Evolutionary conservation across 2,888 invertebrate genomes (phyloP), one percentile per base, ranked within the genome.

Genomic region (Salticus scenicus): DNA sequence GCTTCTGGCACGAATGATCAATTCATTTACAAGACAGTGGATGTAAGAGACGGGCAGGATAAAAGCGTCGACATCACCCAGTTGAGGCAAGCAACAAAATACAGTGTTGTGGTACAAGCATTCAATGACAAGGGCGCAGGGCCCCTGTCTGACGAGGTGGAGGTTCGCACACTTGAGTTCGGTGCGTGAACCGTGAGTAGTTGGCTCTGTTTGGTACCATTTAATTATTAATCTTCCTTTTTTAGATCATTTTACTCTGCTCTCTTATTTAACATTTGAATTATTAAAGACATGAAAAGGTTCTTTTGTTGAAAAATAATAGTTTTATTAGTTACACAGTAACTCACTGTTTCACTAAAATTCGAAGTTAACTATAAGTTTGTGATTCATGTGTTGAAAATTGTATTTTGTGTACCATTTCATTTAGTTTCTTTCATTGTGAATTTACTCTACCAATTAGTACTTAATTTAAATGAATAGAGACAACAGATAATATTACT

Each of bases 51-150:
- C 8, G 64, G 76, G 0, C 81, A 83, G 33, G 78, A 87, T 63
- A 30, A 86, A 14, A 87, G 86, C 67, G 81, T 78, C 12, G 87
- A 86, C 14, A 70, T 89, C 33, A 84, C 80, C 14, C 69, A 81
- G 31, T 72, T 89, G 10, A 31, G 82, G 12, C 70, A 77, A 33
- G 80, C 88, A 1, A 87, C 89, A 4, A 87, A 87, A 37, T 89
- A 89, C 77, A 83, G 72, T 8, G 57, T 89, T 4, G 88, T 88
- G 28, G 88, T 89, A 10, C 89, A 89, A 66, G 89, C 89, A 27
- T 89, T 89, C 78, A 89, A 89, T 20, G 83, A 87, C 37, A 88
- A 88, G 64, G 89, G 89, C 12, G 86, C 89, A 1, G 89, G 89
- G n/a, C 89, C 89, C 12, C 79, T 85, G 4, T 88, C 88, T 1